These are phyloP conservation scores for Xenentodon cancila DNA, from an alignment of 2,797 vertebrate genomes.

Conservation along the genomic window DNA sequence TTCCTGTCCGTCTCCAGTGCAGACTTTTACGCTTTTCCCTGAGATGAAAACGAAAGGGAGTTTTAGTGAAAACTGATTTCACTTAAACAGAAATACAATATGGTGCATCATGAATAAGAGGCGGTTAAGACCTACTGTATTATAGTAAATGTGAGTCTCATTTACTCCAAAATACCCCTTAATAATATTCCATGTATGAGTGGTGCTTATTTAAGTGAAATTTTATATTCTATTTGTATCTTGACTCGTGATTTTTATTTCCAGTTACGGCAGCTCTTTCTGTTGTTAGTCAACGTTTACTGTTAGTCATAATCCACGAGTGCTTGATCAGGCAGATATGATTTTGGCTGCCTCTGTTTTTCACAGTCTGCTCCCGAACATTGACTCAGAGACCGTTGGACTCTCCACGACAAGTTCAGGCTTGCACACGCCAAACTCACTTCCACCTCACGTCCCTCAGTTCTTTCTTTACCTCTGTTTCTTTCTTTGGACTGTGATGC, in stretches of 20 bases:
- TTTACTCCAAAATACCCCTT: too few species aligned
- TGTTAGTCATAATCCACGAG: slow-evolving; percentile 19
- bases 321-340: slow-evolving; percentile 34
- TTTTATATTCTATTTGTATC: too few species aligned
- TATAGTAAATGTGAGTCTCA: too few species aligned
- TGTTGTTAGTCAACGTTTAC: too few species aligned
- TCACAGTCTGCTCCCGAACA: slow-evolving; percentile 43
- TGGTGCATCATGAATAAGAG: too few species aligned
- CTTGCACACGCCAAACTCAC: slow-evolving; percentile 37
- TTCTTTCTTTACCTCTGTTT: slow-evolving; percentile 27
- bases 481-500: slow-evolving; percentile 24
- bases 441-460: slow-evolving; percentile 37
- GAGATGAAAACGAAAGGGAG: background rate
- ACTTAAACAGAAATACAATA: too few species aligned
- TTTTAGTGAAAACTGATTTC: too few species aligned
- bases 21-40: slow-evolving; percentile 6
- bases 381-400: slow-evolving; percentile 44
- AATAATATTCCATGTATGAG: too few species aligned
- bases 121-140: too few species aligned
- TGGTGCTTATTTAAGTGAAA: too few species aligned
- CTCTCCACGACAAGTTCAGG: slow-evolving; percentile 50
- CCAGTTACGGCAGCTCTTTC: too few species aligned
- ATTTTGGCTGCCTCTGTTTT: slow-evolving; percentile 42
- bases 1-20: slow-evolving; percentile 46
- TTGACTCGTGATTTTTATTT: too few species aligned